Base-by-base conservation (phyloP, 2,888 invertebrate genomes). In the Tiphia femorata region DNA sequence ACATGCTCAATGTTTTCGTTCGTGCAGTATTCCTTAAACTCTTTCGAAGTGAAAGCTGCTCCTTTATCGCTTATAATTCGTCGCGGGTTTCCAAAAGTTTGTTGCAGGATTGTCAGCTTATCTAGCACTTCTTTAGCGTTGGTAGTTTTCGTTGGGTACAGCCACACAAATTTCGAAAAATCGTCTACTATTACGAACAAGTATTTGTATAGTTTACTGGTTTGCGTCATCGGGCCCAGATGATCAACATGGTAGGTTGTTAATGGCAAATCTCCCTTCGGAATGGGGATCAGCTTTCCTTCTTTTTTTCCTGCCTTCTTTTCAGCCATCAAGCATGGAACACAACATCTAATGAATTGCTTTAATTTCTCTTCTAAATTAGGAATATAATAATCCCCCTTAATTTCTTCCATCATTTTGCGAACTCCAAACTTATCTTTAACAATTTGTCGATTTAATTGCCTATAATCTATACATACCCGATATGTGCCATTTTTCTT, bases 331-430 rank as follows among this genome's bases (percentile, higher is more conserved):
- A 62, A 14, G 35, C 67, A 65, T 35, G 33, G 53, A 16, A 67
- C 25, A 33, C 67, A 67, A 3, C 58, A 30, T 33, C 50, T 58
- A 1, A 69, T 42, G 23, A 59, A 59, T n/a, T 49, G 30, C 14
- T 38, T 44, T 4, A 65, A 48, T 16, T 37, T 49, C 27, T 58
- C 49, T 21, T 37, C 19, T 62, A 67, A 59, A 37, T 58, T 58
- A 5, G 64, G 55, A 42, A 67, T 62, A 40, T 57, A 67, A 35
- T 53, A 67, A 23, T 16, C 44, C 29, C 21, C 27, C 41, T 43
- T 38, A 8, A 47, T 29, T 40, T 10, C 23, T 19, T 23, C 47
- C 20, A 29, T 16, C 10, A 37, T 40, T 35, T 53, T 53, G n/a
- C 44, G 29, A 2, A 35, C 20, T 3, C 47, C 47, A 1, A 53